A percentile compares a stretch with the other conserved stretches of the same genome.
Conservation (phyloP, 2,888 invertebrate species). For the Ypsolopha scabrella region DNA sequence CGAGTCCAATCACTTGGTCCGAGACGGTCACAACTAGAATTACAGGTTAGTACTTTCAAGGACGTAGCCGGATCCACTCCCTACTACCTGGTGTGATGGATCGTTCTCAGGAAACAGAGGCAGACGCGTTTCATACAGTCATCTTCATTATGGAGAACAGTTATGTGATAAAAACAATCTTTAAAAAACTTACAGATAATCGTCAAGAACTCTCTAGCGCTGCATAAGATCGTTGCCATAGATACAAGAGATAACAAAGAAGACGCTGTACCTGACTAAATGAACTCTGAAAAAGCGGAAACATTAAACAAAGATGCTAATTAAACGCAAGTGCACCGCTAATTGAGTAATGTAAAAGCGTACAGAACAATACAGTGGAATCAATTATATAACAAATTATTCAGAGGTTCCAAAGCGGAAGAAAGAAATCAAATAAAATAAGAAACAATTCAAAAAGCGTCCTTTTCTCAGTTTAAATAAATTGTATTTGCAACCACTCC, state of each 20-base stretch:
- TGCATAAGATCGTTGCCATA: neutral
- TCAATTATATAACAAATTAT: neutral
- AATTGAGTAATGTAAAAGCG: constrained; percentile 12
- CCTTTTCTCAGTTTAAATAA: no score
- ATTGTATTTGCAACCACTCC: no score
- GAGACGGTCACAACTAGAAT: neutral
- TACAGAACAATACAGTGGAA: neutral
- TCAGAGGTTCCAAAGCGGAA: neutral
- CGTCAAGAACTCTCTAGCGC: neutral
- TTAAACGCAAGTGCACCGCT: constrained; percentile 13
- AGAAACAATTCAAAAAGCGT: no score
- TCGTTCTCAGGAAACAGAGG: neutral
- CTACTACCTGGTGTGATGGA: neutral
- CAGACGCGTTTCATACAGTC: no score
- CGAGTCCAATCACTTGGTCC: neutral
- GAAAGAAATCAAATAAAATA: no score
- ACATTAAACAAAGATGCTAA: constrained; percentile 8
- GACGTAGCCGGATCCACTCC: neutral
- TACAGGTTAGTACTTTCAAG: neutral
- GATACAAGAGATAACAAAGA: neutral
- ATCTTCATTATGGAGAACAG: no score
- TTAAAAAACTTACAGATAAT: no score
- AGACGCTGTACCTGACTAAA: neutral
- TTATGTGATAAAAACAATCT: no score
- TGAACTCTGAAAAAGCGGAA: neutral